Base-by-base conservation (phyloP, 2,888 invertebrate genomes). In the Ligdia adustata region DNA sequence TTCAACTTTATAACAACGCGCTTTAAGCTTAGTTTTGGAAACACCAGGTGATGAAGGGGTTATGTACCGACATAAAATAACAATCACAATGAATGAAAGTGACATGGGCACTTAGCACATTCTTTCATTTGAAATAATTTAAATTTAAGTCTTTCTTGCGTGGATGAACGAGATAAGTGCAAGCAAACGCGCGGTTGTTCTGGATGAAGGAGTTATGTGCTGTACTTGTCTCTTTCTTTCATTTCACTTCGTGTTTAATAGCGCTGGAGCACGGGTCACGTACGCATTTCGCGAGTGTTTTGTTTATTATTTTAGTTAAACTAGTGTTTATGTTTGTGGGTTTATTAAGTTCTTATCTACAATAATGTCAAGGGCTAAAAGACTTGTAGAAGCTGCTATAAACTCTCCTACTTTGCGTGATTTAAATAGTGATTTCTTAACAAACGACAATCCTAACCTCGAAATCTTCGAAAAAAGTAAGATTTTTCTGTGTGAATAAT, bases 401-500 rank as follows among this genome's bases (percentile, higher is more conserved):
- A 40, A 22, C 31, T 40, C 40, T 40, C 24, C 38, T 39, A 39
- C 20, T 28, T 39, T 39, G 28, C 38, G 38, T 27, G 38, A 39
- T 39, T 39, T 39, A 20, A 40, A 41, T 33, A 24, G 26, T 41
- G 41, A 26, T 35, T 42, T 42, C 26, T 33, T 33, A 41, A 9
- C 41, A 7, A 40, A 20, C 35, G 35, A 22, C 39, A 24, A 24
- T 24, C 24, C 24, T 24, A 24, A 24, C 24, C 24, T 24, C 24
- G 24, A 24, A 35, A 24, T 24, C 20, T 27, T 28, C 28, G 22
- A 13, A 43, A 26, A 13, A 26, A 9, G 33, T 41, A 41, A 51
- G 28, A 16, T 46, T 4, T 50, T 56, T 47, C 62, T 60, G 38
- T 22, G 4, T 15, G 11, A 11, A 20, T 26, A 22, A 62, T 56